These are phyloP conservation scores for Solea senegalensis DNA, from an alignment of 2,113 vertebrate genomes.

Conservation along the genomic window DNA sequence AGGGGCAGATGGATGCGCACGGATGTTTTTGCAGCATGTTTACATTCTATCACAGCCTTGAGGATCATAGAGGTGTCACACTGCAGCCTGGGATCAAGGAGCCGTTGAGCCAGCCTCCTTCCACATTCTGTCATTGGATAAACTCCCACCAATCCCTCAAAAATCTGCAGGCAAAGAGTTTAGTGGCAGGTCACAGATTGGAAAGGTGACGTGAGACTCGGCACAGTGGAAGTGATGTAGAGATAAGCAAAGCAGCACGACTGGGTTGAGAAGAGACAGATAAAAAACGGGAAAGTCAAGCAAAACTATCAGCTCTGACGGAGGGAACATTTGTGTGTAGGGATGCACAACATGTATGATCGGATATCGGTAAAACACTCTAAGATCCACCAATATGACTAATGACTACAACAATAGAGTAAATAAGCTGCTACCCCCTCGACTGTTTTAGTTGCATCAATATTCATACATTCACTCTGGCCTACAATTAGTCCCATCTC, in stretches of 20 bases:
- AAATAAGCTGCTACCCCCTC: too few species aligned
- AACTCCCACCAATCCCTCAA: background rate
- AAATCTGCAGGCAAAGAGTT: background rate
- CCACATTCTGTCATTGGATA: constrained; percentile 34
- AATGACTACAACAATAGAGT: too few species aligned
- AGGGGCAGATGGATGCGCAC: background rate
- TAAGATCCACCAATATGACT: too few species aligned
- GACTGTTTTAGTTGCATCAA: background rate
- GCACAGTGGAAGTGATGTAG: background rate
- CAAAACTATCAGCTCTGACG: too few species aligned
- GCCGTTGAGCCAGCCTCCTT: constrained; percentile 15
- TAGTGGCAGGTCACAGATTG: background rate
- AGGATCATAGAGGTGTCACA: constrained; percentile 31
- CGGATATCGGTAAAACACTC: too few species aligned
- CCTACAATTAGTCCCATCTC: background rate
- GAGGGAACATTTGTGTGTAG: too few species aligned
- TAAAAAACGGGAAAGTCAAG: too few species aligned
- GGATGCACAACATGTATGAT: too few species aligned
- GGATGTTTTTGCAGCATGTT: constrained; percentile 31
- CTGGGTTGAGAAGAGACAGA: too few species aligned
- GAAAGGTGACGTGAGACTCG: background rate
- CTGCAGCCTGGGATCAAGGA: constrained; percentile 23
- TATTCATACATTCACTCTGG: background rate
- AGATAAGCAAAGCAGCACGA: too few species aligned
- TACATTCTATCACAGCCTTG: constrained; percentile 34